A percentile compares a stretch with the other conserved stretches of the same genome.
Conservation (phyloP, 2,113 vertebrate genomes). For the Rhinolophus sinicus region DNA sequence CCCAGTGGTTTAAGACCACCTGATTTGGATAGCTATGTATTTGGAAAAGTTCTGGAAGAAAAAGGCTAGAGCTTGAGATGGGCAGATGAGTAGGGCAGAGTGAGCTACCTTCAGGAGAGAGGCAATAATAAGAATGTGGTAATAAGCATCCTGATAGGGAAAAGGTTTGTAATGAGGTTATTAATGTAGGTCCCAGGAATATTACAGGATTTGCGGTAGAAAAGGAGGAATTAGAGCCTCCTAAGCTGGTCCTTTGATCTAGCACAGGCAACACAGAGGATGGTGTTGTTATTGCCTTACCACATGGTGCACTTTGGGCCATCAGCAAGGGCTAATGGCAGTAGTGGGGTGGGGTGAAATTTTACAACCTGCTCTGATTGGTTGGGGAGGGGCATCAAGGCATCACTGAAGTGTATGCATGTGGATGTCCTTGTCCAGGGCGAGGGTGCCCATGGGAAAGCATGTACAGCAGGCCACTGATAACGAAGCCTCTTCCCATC, state of each 20-base stretch:
- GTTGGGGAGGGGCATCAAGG: neutral
- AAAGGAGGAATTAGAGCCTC: neutral
- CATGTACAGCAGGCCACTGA: neutral
- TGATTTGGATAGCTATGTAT: neutral
- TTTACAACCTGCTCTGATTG: neutral
- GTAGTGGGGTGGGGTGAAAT: neutral
- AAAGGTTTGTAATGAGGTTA: neutral
- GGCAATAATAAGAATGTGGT: neutral
- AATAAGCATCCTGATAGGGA: neutral
- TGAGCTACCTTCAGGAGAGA: neutral
- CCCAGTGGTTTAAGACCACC: neutral
- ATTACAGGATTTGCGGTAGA: neutral
- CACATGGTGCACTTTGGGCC: neutral
- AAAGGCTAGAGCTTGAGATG: neutral
- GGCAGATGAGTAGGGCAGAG: neutral
- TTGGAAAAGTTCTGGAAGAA: neutral
- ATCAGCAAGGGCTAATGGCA: neutral
- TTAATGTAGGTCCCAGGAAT: neutral
- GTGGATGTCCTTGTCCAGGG: neutral
- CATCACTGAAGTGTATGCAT: neutral
- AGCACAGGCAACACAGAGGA: neutral
- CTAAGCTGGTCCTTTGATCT: neutral
- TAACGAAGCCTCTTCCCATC: neutral
- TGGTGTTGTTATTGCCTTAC: conserved; percentile 30
- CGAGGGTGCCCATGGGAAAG: neutral